phyloP scores from a whole-genome alignment of 2,888 invertebrate genomes.

The Azorinus chamasolen region DNA sequence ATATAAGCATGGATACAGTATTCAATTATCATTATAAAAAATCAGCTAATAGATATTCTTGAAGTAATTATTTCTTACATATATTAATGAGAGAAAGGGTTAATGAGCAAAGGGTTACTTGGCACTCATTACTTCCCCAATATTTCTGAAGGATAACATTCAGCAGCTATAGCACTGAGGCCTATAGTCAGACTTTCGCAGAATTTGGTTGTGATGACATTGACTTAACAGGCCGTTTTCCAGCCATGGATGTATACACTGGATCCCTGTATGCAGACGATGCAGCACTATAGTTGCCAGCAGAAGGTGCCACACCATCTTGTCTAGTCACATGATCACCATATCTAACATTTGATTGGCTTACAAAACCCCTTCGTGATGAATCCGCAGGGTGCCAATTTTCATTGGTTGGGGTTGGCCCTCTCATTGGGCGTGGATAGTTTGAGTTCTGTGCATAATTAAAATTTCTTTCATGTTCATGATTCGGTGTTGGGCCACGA shows the following conservation, averaged over 20 bases:
- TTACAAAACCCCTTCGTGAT: no score
- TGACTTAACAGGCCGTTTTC: conserved; percentile 70
- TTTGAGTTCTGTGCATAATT: conserved; percentile 8
- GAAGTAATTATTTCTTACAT: no score
- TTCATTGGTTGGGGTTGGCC: conserved; percentile 30
- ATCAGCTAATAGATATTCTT: no score
- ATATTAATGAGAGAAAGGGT: no score
- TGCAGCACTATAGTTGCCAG: conserved; percentile 67
- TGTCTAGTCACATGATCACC: conserved; percentile 42
- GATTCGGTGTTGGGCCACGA: conserved; percentile 47
- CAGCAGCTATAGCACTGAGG: not conserved
- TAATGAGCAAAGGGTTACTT: no score
- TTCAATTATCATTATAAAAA: no score
- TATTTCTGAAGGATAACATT: no score
- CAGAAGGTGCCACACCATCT: conserved; percentile 25
- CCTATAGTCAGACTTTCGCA: conserved; percentile 78
- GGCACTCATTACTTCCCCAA: no score
- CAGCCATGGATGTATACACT: conserved; percentile 69
- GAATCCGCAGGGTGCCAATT: not conserved
- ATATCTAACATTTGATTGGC: conserved; percentile 1
- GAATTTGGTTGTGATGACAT: conserved; percentile 76
- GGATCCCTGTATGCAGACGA: conserved; percentile 74
- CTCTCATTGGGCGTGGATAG: conserved; percentile 24
- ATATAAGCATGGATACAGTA: no score
- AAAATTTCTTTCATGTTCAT: conserved; percentile 20